Percentiles rank a stretch among this genome's conserved stretches.
Evolutionary conservation across 2,888 invertebrate species (phyloP).

Genomic region (Limulus polyphemus): DNA sequence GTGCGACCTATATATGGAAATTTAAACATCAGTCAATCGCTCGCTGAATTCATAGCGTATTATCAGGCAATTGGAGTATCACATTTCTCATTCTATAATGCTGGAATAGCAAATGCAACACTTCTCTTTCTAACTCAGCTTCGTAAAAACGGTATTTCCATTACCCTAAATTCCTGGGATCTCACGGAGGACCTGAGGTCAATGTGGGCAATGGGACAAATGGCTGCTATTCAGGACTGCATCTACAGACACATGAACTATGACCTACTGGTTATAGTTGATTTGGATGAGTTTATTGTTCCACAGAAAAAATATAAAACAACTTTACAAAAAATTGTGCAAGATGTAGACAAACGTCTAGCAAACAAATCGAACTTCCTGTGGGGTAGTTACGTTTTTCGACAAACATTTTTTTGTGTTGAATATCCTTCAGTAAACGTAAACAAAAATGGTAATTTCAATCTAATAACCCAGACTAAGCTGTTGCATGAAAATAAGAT

Average conservation of each 20-base stretch:
- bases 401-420: slow-evolving; percentile 11
- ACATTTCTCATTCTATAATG: slow-evolving; percentile 14
- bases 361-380: slow-evolving; percentile 1
- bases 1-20: slow-evolving; percentile 30
- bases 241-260: slow-evolving; percentile 9
- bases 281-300: slow-evolving; percentile 16
- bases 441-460: no score
- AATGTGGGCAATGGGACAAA: slow-evolving; percentile 17
- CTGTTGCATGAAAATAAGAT: slow-evolving; percentile 11
- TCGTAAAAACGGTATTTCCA: slow-evolving; percentile 3
- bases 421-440: slow-evolving; percentile 2
- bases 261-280: slow-evolving; percentile 11
- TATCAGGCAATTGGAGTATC: slow-evolving; percentile 24
- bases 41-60: slow-evolving; percentile 29
- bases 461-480: slow-evolving; percentile 9
- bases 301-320: slow-evolving; percentile 1
- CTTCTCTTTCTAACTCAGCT: background rate
- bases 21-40: slow-evolving; percentile 25
- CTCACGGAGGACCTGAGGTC: slow-evolving; percentile 3
- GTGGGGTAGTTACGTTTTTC: slow-evolving; percentile 7
- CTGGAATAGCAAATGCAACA: background rate
- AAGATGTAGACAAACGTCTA: slow-evolving; percentile 1
- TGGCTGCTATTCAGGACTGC: slow-evolving; percentile 20
- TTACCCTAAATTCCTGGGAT: slow-evolving; percentile 13
- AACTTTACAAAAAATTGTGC: slow-evolving; percentile 2